phyloP scores from a whole-genome alignment of 2,797 vertebrate species.

The Nyctalus aviator region DNA sequence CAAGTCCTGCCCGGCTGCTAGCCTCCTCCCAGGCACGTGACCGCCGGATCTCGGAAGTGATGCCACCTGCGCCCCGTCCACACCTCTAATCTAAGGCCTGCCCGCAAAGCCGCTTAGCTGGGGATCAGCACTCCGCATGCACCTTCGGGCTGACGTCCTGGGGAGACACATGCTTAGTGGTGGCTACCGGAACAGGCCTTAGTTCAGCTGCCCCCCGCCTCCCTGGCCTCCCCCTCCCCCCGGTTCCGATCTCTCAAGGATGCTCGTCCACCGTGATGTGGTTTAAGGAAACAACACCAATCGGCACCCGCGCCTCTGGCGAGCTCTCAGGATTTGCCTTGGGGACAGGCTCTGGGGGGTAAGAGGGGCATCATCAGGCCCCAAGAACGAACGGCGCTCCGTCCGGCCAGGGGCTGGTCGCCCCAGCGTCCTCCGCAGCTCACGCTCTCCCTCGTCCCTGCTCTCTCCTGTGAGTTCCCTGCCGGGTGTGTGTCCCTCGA shows the following conservation, averaged over 20 bases:
- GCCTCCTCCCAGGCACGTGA: slow-evolving; percentile 44
- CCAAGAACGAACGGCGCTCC: not conserved
- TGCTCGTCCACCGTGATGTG: not conserved
- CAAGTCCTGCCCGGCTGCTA: not conserved
- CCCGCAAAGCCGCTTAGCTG: slow-evolving; percentile 60
- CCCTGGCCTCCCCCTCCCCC: fast-evolving
- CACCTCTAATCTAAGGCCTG: slow-evolving; percentile 44
- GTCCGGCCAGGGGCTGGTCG: fast-evolving
- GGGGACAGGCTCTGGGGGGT: not conserved
- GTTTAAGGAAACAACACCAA: not conserved
- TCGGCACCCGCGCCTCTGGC: not conserved
- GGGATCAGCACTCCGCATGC: slow-evolving; percentile 16
- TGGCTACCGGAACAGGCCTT: not conserved
- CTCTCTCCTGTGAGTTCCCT: not conserved
- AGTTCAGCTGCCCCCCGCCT: fast-evolving
- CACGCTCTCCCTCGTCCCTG: not conserved
- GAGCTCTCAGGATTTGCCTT: not conserved
- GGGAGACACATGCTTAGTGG: not conserved
- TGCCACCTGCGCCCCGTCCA: not conserved
- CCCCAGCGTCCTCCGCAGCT: not conserved
- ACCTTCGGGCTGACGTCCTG: not conserved
- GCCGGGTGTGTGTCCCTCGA: not conserved
- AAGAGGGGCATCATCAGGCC: not conserved
- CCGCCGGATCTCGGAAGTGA: slow-evolving; percentile 63
- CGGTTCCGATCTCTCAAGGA: not conserved